Base-by-base conservation (phyloP, 2,888 invertebrate species). In the Lapara coniferarum region DNA sequence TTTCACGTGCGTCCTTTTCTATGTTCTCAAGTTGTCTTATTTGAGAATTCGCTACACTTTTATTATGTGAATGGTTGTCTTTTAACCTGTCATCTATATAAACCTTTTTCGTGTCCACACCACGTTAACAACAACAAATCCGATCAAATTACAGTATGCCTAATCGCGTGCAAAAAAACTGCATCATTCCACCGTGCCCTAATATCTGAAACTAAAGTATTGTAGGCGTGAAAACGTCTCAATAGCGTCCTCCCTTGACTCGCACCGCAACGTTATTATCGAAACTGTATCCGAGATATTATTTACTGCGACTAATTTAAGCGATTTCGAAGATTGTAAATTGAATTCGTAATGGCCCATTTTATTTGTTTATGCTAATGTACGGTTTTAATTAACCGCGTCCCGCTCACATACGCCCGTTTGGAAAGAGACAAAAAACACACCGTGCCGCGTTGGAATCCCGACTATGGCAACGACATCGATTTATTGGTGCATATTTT, bases 331-430 rank as follows among this genome's bases (percentile, higher is more conserved):
- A 87, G 89, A 92, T 92, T 92, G 92, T 93, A 93, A 93, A 93
- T 93, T 92, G 93, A 92, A 92, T 91, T 88, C 91, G 86, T 92
- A 93, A 93, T 93, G 91, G 90, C 85, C 81, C 86, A 88, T 93
- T 93, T 93, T 93, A 93, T 93, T 93, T 93, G 93, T 93, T 92
- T 93, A 93, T 93, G 93, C 92, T 92, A 93, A 93, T 93, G 86
- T 86, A 81, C 83, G 83, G 88, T 88, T 92, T 93, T 92, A 93
- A 93, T 93, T 92, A 92, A 86, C 79, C 85, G 81, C 81, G 81
- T 83, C 83, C 80, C 81, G 66, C 52, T 52, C 44, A 51, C n/a
- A 52, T 10, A 66, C 51, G 66, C 66, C 58, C 25, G 30, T 30
- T 16, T 44, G n/a, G 57, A 67, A 49, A 49, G 49, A 59, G 30